Base-by-base conservation (phyloP, 2,888 invertebrate genomes). In the Deroplatys truncata region DNA sequence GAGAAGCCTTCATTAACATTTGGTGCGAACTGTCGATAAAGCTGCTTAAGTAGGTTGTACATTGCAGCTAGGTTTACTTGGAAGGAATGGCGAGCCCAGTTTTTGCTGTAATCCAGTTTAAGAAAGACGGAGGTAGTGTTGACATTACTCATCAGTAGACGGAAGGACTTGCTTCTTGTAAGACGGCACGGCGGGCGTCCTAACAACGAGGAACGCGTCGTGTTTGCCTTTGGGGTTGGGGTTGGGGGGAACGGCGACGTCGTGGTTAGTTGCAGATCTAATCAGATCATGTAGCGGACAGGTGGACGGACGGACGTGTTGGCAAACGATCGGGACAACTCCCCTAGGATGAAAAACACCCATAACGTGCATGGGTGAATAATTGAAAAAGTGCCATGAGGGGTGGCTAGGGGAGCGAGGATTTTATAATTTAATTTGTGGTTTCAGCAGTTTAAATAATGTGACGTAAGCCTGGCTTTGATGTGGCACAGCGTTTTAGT, bases 341-440 rank as follows among this genome's bases (percentile, higher is more conserved):
- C 56, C 56, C 28, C 16, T 29, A 29, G 56, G 56, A 72, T 87
- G 72, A 87, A 87, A 87, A 87, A 87, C 86, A 31, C 82, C 86
- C 86, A 87, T 87, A 87, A 87, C 82, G 82, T 82, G 86, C 86
- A 87, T 87, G 82, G 82, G 86, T 87, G 86, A 82, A 82, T 87
- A 87, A 87, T 87, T 87, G 86, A 87, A 82, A 87, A 87, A 87
- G 86, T 87, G 31, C 49, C 31, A 87, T 87, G 86, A 29, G 82
- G 86, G 86, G 56, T 25, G 56, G 25, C 20, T 72, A 72, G 56
- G 56, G 56, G 56, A 72, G 29, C 20, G 84, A 84, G 90, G 90
- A 89, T 89, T 90, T 90, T 90, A 90, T 90, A 90, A 90, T 90
- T 90, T 90, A 90, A 90, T 90, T 90, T 90, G 90, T 84, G 88